Conservation (phyloP, 1,140 invertebrate genomes). For the Mya arenaria region DNA sequence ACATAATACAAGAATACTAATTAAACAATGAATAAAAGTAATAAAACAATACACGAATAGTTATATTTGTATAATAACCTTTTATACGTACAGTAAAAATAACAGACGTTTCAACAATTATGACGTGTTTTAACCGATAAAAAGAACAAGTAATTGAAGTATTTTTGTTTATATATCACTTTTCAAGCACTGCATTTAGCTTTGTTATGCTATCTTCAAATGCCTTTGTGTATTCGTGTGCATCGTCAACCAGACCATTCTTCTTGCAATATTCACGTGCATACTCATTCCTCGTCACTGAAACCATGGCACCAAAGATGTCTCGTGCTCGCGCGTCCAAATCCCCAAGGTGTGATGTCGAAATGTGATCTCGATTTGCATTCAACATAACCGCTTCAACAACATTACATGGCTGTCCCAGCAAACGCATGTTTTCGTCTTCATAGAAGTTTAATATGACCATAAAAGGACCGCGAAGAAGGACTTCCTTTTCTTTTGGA, state of each 20-base stretch:
- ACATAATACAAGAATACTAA: too few species aligned
- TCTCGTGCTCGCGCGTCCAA: conserved; percentile 29
- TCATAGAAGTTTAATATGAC: conserved; percentile 35
- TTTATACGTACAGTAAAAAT: too few species aligned
- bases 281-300: conserved; percentile 36
- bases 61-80: too few species aligned
- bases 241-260: conserved; percentile 8
- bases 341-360: conserved; percentile 25
- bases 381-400: conserved; percentile 35
- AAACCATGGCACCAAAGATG: conserved; percentile 44
- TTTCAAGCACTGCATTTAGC: not conserved
- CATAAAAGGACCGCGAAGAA: conserved; percentile 34
- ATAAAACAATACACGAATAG: too few species aligned
- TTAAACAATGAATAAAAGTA: too few species aligned
- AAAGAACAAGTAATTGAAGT: too few species aligned
- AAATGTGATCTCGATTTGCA: conserved; percentile 42
- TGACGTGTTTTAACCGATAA: too few species aligned
- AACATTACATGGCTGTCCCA: conserved; percentile 19
- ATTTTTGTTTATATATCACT: too few species aligned
- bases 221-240: not conserved
- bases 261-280: conserved; percentile 15
- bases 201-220: not conserved
- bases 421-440: not conserved
- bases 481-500: conserved; percentile 22
- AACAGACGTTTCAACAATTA: too few species aligned